Evolutionary conservation across 2,888 invertebrate species (phyloP), one percentile per base, ranked within the genome.

Genomic region (Drosophila emarginata): DNA sequence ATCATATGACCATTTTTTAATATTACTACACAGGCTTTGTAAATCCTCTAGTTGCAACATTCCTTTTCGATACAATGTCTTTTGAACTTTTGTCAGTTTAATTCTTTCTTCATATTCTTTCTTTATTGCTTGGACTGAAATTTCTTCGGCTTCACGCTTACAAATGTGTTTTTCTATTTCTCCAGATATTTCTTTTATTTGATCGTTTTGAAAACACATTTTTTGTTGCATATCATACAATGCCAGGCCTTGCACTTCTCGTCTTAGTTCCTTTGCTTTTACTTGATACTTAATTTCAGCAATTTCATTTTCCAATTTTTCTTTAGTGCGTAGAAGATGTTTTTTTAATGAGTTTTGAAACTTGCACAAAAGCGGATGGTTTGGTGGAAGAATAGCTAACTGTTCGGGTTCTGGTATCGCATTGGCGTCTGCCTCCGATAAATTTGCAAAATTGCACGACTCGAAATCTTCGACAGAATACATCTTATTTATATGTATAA

Each of bases 341-440:
- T 93, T 92, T 77, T 93, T 94, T 2, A 96, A 92, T 0, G 95
- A 94, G 71, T 93, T 92, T 92, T 96, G 96, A 91, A 96, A 96
- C 79, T 93, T 93, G 79, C 93, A 93, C 93, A 96, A 94, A 56
- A 96, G 92, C 0, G 95, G 95, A 90, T 96, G 96, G 61, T 95
- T 93, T 0, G 96, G 94, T 68, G 95, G 94, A 72, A 96, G 72
- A 4, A 90, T 73, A 0, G 80, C 80, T 65, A 88, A 67, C 23
- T 71, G 53, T 11, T 84, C 79, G 0, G 74, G 71, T 14, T 79
- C 75, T n/a, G 73, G 32, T 1, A 5, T 58, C 4, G 65, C 9
- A 12, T 70, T 37, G 21, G 53, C 6, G 1, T 39, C 59, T 0
- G 57, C 6, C 0, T 79, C 82, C 53, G 58, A 60, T 3, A 63